Conservation (phyloP, 2,113 vertebrate species). For the Aphyosemion australe region DNA sequence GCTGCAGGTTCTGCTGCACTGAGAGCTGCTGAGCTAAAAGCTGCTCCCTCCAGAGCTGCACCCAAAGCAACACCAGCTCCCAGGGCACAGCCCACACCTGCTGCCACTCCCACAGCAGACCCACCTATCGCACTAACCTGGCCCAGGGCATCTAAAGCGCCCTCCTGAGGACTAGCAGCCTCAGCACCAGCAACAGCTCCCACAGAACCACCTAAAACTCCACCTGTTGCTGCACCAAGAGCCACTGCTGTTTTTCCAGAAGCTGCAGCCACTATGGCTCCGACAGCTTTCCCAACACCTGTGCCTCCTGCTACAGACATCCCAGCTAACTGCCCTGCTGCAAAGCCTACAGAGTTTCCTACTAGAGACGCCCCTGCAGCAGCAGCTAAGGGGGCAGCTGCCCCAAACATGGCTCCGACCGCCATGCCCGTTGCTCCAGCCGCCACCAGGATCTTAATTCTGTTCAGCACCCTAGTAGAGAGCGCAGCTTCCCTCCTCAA, state of each 20-base stretch:
- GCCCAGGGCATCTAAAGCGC: conserved; percentile 61
- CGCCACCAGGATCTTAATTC: conserved; percentile 69
- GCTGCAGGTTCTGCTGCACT: conserved; percentile 34
- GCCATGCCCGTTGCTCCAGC: conserved; percentile 74
- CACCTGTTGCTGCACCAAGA: conserved; percentile 70
- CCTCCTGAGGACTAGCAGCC: conserved; percentile 60
- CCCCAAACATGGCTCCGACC: conserved; percentile 72
- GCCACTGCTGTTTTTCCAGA: conserved; percentile 67
- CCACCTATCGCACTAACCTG: conserved; percentile 70
- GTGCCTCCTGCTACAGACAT: conserved; percentile 61
- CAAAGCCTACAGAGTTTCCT: conserved; percentile 61
- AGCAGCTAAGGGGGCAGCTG: conserved; percentile 69
- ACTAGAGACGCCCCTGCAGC: conserved; percentile 68
- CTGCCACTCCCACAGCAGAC: conserved; percentile 66
- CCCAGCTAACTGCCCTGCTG: conserved; percentile 61
- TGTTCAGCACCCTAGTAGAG: conserved; percentile 71
- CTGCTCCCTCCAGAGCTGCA: conserved; percentile 55
- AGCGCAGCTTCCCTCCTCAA: conserved; percentile 64
- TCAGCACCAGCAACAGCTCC: conserved; percentile 65
- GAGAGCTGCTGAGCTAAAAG: conserved; percentile 39
- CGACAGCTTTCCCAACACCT: conserved; percentile 65
- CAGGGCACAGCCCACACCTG: conserved; percentile 66
- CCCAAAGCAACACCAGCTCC: conserved; percentile 69
- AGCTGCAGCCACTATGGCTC: conserved; percentile 66
- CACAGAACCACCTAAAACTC: conserved; percentile 70